Evolutionary conservation across 1,140 invertebrate species (phyloP), one percentile per base, ranked within the genome.

Genomic region (Psix sp.): DNA sequence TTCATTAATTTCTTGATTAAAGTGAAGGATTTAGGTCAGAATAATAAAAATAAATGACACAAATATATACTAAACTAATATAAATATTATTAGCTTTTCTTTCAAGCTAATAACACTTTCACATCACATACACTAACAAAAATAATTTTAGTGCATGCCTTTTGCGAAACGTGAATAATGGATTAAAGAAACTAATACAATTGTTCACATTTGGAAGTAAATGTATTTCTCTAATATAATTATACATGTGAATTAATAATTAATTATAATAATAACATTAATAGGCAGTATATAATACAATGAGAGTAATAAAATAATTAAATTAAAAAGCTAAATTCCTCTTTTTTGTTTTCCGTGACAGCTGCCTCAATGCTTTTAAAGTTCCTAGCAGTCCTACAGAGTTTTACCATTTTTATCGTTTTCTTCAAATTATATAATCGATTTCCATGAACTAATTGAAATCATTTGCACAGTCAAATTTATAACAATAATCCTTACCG

Each of bases 321-420:
- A 80, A 77, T 83, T 83, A 84, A 80, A 84, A 85, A 84, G n/a
- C 76, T 81, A 82, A 84, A 83, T 85, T 84, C 70, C 82, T 13
- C 77, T 77, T 76, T 80, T 82, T 85, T 76, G 57, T 59, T 83
- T 84, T 74, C 71, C 80, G 66, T 87, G 86, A 87, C 86, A 87
- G 86, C 86, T 87, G 86, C 86, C 86, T 87, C 86, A 86, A 86
- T 87, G 85, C 85, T 77, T 82, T 81, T 80, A 78, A 76, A 79
- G 48, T 80, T 80, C 80, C 84, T 87, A 87, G 84, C 84, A 80
- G 56, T 83, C 78, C 82, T 86, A 86, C 85, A 87, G 84, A 87
- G 85, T 84, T 81, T 43, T 67, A 78, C 33, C 68, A 75, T 76
- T 65, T 56, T 68, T 59, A 24, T 18, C 66, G 13, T 49, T 67